These are phyloP conservation scores for Aurelia aurita complex sp. Pacific DNA, from an alignment of 30 jellyfish, hydroid and myxozoan species.

Conservation along the genomic window DNA sequence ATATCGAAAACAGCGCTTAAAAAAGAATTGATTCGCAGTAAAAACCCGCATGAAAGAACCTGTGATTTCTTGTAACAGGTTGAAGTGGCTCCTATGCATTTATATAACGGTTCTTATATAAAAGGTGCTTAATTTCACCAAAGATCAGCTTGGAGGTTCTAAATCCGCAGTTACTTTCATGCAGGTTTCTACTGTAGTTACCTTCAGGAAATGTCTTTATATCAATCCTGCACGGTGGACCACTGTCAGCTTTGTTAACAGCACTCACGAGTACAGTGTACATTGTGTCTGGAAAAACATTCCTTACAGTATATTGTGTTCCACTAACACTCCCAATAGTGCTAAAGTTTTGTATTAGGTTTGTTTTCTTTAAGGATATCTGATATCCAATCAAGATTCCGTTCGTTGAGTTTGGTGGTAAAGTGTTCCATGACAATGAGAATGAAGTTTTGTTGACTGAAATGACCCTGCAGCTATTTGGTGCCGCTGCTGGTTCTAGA, in stretches of 20 bases:
- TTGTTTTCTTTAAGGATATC: not conserved
- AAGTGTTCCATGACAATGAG: conserved; percentile 7
- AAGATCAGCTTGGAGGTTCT: no score
- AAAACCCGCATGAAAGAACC: no score
- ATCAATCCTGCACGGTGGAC: conserved; percentile 21
- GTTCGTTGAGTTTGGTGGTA: conserved; percentile 3
- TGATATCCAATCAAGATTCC: conserved; percentile 25
- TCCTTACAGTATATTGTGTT: not conserved
- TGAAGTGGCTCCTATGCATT: no score
- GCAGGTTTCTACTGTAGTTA: not conserved
- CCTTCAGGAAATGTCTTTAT: conserved; percentile 19
- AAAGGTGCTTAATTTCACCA: no score
- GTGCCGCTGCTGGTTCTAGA: conserved; percentile 23
- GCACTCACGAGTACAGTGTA: conserved; percentile 2
- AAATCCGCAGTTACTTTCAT: no score
- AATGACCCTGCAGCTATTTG: conserved; percentile 13
- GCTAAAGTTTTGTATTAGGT: not conserved
- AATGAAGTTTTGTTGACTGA: conserved; percentile 3
- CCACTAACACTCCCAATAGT: not conserved
- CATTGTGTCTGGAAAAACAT: not conserved
- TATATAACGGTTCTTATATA: no score
- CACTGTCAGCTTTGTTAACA: conserved; percentile 30
- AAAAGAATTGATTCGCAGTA: no score
- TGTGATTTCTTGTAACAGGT: no score
- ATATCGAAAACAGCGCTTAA: no score